Percentiles rank a stretch among this genome's conserved stretches.
phyloP scores from a whole-genome alignment of 2,113 vertebrate genomes.

The Scomber scombrus region DNA sequence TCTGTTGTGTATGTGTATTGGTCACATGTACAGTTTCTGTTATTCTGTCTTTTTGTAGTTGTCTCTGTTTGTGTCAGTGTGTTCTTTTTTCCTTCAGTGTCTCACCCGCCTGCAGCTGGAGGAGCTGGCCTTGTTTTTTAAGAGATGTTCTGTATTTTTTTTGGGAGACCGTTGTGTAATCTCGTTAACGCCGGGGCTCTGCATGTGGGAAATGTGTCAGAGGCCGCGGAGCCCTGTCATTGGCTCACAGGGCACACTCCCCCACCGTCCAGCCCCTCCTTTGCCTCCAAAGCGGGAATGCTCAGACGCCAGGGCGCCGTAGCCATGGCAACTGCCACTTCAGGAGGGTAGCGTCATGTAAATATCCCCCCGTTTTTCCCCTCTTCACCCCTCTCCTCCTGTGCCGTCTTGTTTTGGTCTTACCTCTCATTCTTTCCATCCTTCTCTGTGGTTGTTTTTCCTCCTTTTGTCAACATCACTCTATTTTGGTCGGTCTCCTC shows the following conservation, averaged over 20 bases:
- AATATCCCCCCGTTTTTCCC: constrained; percentile 46
- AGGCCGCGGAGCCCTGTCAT: constrained; percentile 57
- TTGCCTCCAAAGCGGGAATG: constrained; percentile 59
- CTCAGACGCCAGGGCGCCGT: constrained; percentile 80
- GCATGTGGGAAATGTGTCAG: constrained; percentile 76
- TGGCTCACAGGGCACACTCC: constrained; percentile 83
- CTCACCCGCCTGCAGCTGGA: constrained; percentile 37
- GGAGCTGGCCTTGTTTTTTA: constrained; percentile 25
- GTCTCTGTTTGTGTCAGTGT: background rate
- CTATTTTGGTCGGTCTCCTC: background rate
- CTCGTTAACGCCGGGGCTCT: constrained; percentile 63
- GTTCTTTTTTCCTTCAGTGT: background rate
- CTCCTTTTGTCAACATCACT: constrained; percentile 16
- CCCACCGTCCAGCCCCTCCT: constrained; percentile 45
- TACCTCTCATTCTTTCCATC: no score
- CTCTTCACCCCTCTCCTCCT: constrained; percentile 11
- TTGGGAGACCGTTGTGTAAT: constrained; percentile 75
- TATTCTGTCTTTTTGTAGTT: background rate
- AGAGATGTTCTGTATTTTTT: constrained; percentile 50
- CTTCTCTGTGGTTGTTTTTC: background rate
- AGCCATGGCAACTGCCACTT: constrained; percentile 84
- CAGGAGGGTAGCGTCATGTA: constrained; percentile 53
- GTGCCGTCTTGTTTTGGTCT: background rate
- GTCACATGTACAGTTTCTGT: constrained; percentile 3
- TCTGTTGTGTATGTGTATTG: constrained; percentile 12